Evolutionary conservation across 2,797 vertebrate species (phyloP).

Genomic region (Arnoldichthys spilopterus): DNA sequence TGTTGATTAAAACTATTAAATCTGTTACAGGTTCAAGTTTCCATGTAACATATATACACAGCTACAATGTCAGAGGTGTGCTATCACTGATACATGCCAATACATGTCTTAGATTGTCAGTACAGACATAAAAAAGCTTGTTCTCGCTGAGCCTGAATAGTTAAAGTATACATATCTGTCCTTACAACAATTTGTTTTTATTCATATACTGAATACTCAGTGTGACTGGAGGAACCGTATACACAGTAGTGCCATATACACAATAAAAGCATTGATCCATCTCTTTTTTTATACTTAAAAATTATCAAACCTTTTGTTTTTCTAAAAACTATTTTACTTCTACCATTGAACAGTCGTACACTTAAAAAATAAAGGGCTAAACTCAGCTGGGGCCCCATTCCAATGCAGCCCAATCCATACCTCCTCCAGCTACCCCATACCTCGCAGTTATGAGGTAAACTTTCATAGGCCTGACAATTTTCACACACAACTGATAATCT

Average conservation of each 20-base stretch:
- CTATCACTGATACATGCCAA: slow-evolving; percentile 2
- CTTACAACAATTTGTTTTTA: no score
- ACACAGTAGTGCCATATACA: background rate
- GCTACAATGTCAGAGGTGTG: background rate
- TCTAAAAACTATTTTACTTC: no score
- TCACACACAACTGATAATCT: slow-evolving; percentile 27
- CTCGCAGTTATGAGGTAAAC: slow-evolving; percentile 28
- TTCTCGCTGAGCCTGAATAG: background rate
- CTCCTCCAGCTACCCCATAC: slow-evolving; percentile 24
- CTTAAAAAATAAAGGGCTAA: no score
- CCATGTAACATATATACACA: no score
- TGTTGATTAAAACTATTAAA: background rate
- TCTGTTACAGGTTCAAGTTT: background rate
- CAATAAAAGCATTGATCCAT: no score
- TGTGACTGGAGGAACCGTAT: background rate
- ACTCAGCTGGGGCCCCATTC: no score
- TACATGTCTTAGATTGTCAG: slow-evolving; percentile 1
- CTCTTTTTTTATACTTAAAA: no score
- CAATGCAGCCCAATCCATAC: no score
- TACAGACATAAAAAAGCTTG: background rate
- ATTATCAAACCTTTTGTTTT: no score
- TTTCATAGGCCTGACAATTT: slow-evolving; percentile 30
- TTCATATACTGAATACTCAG: no score
- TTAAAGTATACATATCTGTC: background rate
- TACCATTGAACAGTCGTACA: no score